Conservation (phyloP, 2,797 vertebrate species). For the Eupleurogrammus muticus region DNA sequence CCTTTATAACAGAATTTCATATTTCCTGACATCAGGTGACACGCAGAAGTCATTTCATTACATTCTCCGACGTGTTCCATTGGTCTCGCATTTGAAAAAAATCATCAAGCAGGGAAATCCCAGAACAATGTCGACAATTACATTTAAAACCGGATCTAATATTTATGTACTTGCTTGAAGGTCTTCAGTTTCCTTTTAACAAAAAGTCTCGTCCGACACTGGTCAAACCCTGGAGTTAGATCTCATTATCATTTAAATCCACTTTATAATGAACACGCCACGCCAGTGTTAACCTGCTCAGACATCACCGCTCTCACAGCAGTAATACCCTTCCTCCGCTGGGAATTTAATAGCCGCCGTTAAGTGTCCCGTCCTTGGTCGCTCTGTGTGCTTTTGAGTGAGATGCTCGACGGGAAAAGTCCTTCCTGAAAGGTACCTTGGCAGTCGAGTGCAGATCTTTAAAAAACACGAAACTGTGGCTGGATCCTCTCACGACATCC, state of each 20-base stretch:
- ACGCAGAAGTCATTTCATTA: no score
- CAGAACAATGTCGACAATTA: no score
- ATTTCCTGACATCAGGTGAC: no score
- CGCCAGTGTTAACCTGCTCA: constrained; percentile 42
- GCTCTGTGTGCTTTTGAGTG: constrained; percentile 46
- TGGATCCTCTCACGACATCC: constrained; percentile 12
- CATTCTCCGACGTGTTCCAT: no score
- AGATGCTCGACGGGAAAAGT: constrained; percentile 47
- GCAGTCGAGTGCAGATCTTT: constrained; percentile 5
- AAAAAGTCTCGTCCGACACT: background rate
- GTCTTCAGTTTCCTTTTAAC: background rate
- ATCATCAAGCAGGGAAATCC: no score
- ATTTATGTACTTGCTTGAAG: background rate
- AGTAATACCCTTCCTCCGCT: constrained; percentile 47
- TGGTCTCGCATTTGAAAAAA: no score
- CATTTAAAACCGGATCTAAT: no score
- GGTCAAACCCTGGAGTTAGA: constrained; percentile 26
- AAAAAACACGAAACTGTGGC: background rate
- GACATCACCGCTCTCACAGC: constrained; percentile 28
- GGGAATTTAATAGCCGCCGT: constrained; percentile 53
- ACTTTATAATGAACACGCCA: constrained; percentile 51
- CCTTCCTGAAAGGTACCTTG: constrained; percentile 23
- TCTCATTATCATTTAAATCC: constrained; percentile 56
- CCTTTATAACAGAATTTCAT: no score
- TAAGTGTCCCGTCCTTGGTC: constrained; percentile 48